Conservation (phyloP, 30 jellyfish, hydroid and myxozoan genomes). For the Aurelia aurita complex sp. Pacific region DNA sequence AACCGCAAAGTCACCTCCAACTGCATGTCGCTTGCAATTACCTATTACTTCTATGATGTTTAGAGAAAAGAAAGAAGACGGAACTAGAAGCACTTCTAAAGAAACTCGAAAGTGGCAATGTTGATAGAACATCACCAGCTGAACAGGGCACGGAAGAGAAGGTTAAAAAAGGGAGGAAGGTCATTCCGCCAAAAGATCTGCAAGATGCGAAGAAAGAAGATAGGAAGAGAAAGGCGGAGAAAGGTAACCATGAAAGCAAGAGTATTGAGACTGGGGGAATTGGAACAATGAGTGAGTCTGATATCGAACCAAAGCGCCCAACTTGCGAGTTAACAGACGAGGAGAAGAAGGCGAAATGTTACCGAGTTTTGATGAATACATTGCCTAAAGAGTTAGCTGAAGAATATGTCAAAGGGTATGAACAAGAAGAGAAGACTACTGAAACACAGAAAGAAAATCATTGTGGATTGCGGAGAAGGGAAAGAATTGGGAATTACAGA, state of each 20-base stretch:
- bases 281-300: background rate
- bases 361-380: constrained; percentile 23
- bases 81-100: constrained; percentile 39
- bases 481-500: background rate
- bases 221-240: background rate
- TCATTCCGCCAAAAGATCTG: constrained; percentile 34
- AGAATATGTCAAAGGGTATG: constrained; percentile 21
- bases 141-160: constrained; percentile 1
- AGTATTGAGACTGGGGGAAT: background rate
- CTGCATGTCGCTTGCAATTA: too few relatives aligned
- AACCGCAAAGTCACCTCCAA: too few relatives aligned
- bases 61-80: constrained; percentile 14
- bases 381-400: constrained; percentile 63
- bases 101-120: constrained; percentile 17
- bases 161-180: constrained; percentile 13
- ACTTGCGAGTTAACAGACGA: constrained; percentile 35
- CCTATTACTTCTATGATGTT: too few relatives aligned
- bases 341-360: constrained; percentile 34
- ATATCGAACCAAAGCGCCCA: constrained; percentile 12
- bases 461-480: constrained; percentile 2
- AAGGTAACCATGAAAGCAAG: background rate
- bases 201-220: constrained; percentile 13
- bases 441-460: background rate
- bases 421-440: background rate
- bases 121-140: constrained; percentile 26